Evolutionary conservation across 2,888 invertebrate genomes (phyloP), one percentile per base, ranked within the genome.

Genomic region (Thecocarcelia acutangulata): DNA sequence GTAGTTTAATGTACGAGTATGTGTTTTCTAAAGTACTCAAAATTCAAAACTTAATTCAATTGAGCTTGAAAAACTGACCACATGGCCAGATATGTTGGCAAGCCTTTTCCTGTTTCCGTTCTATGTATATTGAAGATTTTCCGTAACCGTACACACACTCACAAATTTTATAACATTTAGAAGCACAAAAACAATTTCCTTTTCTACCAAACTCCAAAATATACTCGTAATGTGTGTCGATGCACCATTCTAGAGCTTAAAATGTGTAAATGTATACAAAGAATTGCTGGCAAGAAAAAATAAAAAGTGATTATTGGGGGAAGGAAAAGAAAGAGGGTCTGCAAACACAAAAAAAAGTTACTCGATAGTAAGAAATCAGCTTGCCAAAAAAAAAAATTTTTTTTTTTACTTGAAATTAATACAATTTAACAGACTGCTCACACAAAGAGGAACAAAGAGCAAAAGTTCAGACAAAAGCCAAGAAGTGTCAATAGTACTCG

Each of bases 61-160:
- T 82, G 77, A 69, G 81, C 77, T 78, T 69, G 78, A 78, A 82
- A 70, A 82, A 82, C 77, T 77, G 69, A 77, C 73, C 77, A 74
- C 77, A 82, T 74, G 77, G 40, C 64, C 73, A 69, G 81, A 48
- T 66, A 74, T 74, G 77, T 69, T 78, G 81, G 69, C 81, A 82
- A 78, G 63, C 81, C 77, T 78, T 82, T 82, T 82, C 77, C 81
- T 74, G 59, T 74, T 82, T 78, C 77, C 74, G 77, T 68, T 40
- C 48, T 59, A 50, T 42, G 44, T 12, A 69, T n/a, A 59, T 72
- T 48, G 21, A 63, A 70, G 50, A 58, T 9, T 58, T 19, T 58
- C 17, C 19, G 21, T 15, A 33, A 13, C 42, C 1, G 3, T 11
- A 40, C 37, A 46, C 3, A 37, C 13, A 46, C 2, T 19, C 12